Base-by-base conservation (phyloP, 2,888 invertebrate genomes). In the Celastrina argiolus region DNA sequence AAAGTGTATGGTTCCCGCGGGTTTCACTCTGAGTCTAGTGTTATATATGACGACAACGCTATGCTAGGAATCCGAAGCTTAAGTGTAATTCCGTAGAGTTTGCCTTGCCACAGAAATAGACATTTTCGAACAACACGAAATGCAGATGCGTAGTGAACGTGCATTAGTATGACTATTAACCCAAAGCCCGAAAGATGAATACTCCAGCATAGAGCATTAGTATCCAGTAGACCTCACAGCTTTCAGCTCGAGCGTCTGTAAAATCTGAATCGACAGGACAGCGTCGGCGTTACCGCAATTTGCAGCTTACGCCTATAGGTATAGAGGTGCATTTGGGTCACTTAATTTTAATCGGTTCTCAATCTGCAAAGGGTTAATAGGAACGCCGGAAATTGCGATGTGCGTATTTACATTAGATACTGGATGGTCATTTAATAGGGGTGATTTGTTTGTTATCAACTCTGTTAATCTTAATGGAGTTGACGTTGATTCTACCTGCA, bases 181-280 rank as follows among this genome's bases (percentile, higher is more conserved):
- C 45, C 26, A 18, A 42, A 45, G 64, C 31, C 42, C 31, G 45
- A 42, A 42, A 64, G 64, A 64, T 26, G 56, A 58, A 65, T 56
- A 58, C 18, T 58, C 58, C 42, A 41, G 41, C 16, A 22, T 64
- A 22, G 36, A 65, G 36, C 65, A 65, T 65, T 65, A 56, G 41
- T 16, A 56, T 58, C 39, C 28, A 58, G 41, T 41, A 28, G 41
- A 65, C 58, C 68, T 67, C 59, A 70, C 71, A 67, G 68, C 68
- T 70, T 41, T 67, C 67, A 65, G 68, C 56, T 70, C 69, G 65
- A 69, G 70, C 66, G 69, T 67, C 69, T 69, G 68, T 70, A 70
- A 71, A 71, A 69, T 70, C 69, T 68, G 66, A 69, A 69, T 68
- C 63, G 65, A 68, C 68, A 64, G 41, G 64, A 56, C 16, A 66